A percentile compares a stretch with the other conserved stretches of the same genome.
These are phyloP conservation scores for Pammene fasciana DNA, from an alignment of 2,888 invertebrate species.

Conservation along the genomic window DNA sequence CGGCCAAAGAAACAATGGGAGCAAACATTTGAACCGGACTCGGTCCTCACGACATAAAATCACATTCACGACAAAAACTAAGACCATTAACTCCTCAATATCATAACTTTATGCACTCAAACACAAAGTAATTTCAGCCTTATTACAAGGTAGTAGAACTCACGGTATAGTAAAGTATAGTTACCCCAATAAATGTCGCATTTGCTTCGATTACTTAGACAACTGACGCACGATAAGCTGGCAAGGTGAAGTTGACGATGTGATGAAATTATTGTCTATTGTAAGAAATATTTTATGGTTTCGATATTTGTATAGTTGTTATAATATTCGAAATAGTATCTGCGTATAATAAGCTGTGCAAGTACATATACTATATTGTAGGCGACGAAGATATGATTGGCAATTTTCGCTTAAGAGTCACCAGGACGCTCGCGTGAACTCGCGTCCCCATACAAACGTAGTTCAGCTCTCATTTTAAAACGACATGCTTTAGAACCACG, in stretches of 20 bases:
- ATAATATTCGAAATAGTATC: no score
- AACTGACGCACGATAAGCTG: conserved; percentile 16
- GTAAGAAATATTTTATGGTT: conserved; percentile 1
- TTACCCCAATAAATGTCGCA: conserved; percentile 24
- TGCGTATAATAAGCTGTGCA: no score
- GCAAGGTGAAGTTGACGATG: conserved; percentile 27
- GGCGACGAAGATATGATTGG: neutral
- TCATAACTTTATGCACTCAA: conserved; percentile 21
- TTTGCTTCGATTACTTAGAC: conserved; percentile 23
- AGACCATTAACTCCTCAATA: conserved; percentile 24
- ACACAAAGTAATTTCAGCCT: neutral
- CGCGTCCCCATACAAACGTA: no score
- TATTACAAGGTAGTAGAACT: neutral
- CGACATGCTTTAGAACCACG: no score
- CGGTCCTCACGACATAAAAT: conserved; percentile 24
- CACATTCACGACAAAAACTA: conserved; percentile 28
- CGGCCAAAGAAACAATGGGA: conserved; percentile 2
- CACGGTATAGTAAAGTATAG: neutral
- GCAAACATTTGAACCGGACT: conserved; percentile 16
- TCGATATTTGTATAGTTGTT: no score
- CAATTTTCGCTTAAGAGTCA: no score
- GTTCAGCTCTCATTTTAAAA: no score
- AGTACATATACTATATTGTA: no score
- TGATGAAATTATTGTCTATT: conserved; percentile 20
- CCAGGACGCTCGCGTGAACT: no score